Base-by-base conservation (phyloP, 1,140 invertebrate species). In the Vollenhovia emeryi region DNA sequence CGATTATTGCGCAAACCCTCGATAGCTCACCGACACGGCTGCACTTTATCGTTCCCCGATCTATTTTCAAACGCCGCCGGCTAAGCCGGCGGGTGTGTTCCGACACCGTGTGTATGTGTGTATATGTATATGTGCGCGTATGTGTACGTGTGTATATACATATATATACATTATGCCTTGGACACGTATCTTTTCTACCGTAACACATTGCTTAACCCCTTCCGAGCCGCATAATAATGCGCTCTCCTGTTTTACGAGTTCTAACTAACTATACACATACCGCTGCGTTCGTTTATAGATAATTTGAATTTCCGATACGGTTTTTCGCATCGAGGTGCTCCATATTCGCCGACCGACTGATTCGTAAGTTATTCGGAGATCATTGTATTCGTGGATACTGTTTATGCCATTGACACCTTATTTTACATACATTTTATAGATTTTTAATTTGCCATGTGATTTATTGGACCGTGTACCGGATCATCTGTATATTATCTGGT, bases 1-100 rank as follows among this genome's bases (percentile, higher is more conserved):
- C 52, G 62, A 88, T 86, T 80, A 84, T 89, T 89, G 69, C 87
- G 86, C 87, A 89, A 89, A 88, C 21, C 62, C 79, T 89, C 87
- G 57, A 89, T 88, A 89, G 68, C 52, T 69, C 78, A 71, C 50
- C 64, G 71, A 73, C 75, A 59, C 43, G 43, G 48, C 45, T 88
- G 86, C 66, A 88, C 68, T 89, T 89, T 89, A 89, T 88, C 87
- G 75, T 80, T 82, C 30, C 24, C 59, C 64, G 87, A 89, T 89
- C 87, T 89, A 80, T 89, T 79, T 82, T 73, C 75, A 52, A 69
- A 74, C 48, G 80, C 60, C 78, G 50, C 66, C 50, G 78, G 78
- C 66, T 59, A 73, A 82, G 66, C 64, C 64, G 50, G 24, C 78
- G 78, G 78, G 50, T 73, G 52, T 82, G 48, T 36, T 80, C 13